A percentile compares a stretch with the other conserved stretches of the same genome.
These are phyloP conservation scores for Andrena cerasifolii DNA, from an alignment of 1,140 invertebrate species.

Conservation along the genomic window DNA sequence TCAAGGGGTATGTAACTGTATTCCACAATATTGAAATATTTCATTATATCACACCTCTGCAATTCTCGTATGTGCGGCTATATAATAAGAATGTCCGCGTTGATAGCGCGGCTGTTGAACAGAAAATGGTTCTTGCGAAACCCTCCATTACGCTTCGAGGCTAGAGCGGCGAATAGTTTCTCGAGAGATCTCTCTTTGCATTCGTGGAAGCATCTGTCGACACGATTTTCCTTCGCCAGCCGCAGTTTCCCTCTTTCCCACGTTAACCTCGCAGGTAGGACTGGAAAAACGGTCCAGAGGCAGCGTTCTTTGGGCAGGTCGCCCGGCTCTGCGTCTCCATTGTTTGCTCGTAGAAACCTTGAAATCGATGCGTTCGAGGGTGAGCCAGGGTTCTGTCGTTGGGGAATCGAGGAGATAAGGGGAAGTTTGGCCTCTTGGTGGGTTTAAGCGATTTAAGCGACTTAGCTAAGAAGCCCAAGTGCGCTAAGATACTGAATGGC, in stretches of 20 bases:
- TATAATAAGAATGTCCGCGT: slow-evolving; percentile 1
- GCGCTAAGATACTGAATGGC: slow-evolving; percentile 52
- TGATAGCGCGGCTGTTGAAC: neutral
- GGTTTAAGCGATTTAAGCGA: slow-evolving; percentile 49
- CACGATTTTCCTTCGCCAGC: neutral
- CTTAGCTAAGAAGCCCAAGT: slow-evolving; percentile 66
- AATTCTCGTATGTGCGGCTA: neutral
- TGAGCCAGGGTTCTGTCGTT: neutral
- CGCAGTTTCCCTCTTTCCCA: slow-evolving; percentile 19
- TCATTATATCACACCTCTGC: neutral
- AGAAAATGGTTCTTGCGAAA: slow-evolving; percentile 30
- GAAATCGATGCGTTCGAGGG: neutral
- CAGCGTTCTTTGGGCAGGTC: neutral
- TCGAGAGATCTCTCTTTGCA: neutral
- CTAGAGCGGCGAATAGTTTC: slow-evolving; percentile 7
- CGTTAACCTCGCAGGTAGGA: neutral
- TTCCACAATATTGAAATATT: neutral
- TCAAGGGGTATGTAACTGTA: no score
- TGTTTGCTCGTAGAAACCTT: neutral
- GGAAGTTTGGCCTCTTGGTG: slow-evolving; percentile 2
- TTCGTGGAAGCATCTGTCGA: neutral
- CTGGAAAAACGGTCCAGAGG: neutral
- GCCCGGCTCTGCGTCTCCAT: neutral
- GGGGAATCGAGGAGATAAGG: neutral
- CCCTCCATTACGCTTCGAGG: slow-evolving; percentile 35